These are phyloP conservation scores for Cepaea nemoralis DNA, from an alignment of 1,140 invertebrate species.

Conservation along the genomic window DNA sequence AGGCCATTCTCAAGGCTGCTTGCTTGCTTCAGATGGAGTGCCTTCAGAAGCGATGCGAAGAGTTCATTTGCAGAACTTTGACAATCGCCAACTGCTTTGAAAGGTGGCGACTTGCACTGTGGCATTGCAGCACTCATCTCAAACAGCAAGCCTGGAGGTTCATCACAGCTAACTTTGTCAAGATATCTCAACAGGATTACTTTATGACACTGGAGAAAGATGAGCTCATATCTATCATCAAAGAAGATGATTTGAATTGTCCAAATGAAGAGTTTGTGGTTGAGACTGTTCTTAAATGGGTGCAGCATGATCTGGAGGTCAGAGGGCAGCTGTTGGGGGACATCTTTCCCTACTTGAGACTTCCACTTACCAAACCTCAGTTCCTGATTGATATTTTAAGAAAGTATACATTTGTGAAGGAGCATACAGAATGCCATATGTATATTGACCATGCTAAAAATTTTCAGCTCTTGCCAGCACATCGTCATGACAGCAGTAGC, in stretches of 20 bases:
- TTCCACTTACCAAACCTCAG: slow-evolving; percentile 58
- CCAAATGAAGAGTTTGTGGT: slow-evolving; percentile 56
- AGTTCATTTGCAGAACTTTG: slow-evolving; percentile 56
- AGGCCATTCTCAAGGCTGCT: slow-evolving; percentile 60
- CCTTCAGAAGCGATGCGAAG: slow-evolving; percentile 60
- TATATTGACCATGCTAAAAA: slow-evolving; percentile 60
- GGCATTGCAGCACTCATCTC: slow-evolving; percentile 57
- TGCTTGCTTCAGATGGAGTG: slow-evolving; percentile 61
- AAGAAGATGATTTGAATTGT: slow-evolving; percentile 57
- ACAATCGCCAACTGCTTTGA: slow-evolving; percentile 59
- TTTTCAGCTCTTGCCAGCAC: slow-evolving; percentile 58
- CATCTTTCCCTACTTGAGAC: slow-evolving; percentile 56
- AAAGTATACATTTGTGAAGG: slow-evolving; percentile 48
- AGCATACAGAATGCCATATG: slow-evolving; percentile 51
- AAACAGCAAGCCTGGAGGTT: slow-evolving; percentile 52
- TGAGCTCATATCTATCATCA: slow-evolving; percentile 58
- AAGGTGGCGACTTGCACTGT: slow-evolving; percentile 58
- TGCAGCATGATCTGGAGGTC: slow-evolving; percentile 50
- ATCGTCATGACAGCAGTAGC: slow-evolving; percentile 59
- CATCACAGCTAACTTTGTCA: slow-evolving; percentile 56
- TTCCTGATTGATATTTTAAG: slow-evolving; percentile 55
- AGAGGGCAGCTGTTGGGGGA: slow-evolving; percentile 46
- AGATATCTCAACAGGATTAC: slow-evolving; percentile 54
- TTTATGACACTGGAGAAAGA: slow-evolving; percentile 57
- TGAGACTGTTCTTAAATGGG: slow-evolving; percentile 58